Conservation (phyloP, 2,888 invertebrate genomes). For the Nomada hirtipes region DNA sequence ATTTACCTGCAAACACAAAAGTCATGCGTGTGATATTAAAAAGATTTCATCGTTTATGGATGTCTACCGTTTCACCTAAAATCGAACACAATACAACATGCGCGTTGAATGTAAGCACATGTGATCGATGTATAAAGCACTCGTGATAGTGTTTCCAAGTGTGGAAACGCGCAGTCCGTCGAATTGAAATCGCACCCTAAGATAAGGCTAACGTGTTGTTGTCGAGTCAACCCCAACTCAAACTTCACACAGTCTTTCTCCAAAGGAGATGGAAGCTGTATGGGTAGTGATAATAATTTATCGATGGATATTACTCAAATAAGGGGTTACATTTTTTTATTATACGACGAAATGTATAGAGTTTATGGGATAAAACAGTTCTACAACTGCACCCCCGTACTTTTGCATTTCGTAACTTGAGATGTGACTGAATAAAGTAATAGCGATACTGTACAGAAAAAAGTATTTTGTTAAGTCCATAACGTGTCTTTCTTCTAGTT, state of each 20-base stretch:
- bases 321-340: too few species aligned
- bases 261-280: conserved; percentile 41
- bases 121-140: conserved; percentile 14
- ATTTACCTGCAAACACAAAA: too few species aligned
- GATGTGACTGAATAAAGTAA: too few species aligned
- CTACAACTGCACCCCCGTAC: too few species aligned
- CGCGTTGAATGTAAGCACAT: conserved; percentile 25
- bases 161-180: conserved; percentile 50
- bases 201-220: conserved; percentile 78
- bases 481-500: too few species aligned
- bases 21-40: too few species aligned
- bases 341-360: too few species aligned
- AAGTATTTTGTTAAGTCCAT: too few species aligned
- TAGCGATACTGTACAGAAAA: too few species aligned
- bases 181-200: conserved; percentile 78
- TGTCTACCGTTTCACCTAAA: conserved; percentile 7
- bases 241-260: conserved; percentile 70
- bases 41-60: too few species aligned
- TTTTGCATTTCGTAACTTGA: too few species aligned
- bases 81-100: conserved; percentile 36
- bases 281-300: conserved; percentile 15
- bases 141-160: conserved; percentile 68
- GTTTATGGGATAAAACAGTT: too few species aligned
- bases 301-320: neutral
- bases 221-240: conserved; percentile 80